Conservation (phyloP, 1,140 invertebrate species). For the Meloidogyne floridensis region DNA sequence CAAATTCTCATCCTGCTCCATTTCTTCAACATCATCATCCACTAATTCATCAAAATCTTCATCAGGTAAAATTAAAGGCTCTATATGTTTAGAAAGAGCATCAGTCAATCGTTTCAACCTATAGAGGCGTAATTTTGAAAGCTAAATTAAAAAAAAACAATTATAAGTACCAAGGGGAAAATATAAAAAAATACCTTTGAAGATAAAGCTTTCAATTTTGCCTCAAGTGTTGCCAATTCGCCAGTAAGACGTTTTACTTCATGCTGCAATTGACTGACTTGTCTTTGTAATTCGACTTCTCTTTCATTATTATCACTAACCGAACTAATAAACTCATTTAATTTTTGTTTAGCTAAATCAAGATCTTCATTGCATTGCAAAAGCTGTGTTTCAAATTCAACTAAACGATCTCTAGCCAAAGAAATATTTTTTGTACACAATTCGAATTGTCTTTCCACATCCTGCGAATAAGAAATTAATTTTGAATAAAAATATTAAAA, state of each 20-base stretch:
- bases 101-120: slow-evolving; percentile 2
- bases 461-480: not conserved
- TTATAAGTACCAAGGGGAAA: not conserved
- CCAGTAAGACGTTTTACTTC: slow-evolving; percentile 25
- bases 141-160: not conserved
- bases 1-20: slow-evolving; percentile 28
- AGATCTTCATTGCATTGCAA: slow-evolving; percentile 28
- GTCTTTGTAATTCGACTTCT: slow-evolving; percentile 33
- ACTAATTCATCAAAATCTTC: slow-evolving; percentile 74
- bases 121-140: not conserved
- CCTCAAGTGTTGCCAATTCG: slow-evolving; percentile 27
- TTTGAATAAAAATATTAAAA: not conserved
- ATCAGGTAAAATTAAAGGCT: slow-evolving; percentile 64
- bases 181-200: slow-evolving; percentile 6
- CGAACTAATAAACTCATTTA: slow-evolving; percentile 26
- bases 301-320: slow-evolving; percentile 29
- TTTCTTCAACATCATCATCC: slow-evolving; percentile 74
- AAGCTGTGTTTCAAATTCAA: not conserved
- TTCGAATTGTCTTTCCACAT: slow-evolving; percentile 10
- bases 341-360: slow-evolving; percentile 10
- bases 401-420: not conserved
- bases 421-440: not conserved
- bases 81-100: slow-evolving; percentile 8
- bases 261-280: slow-evolving; percentile 32
- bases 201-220: slow-evolving; percentile 33